Conservation (phyloP, 2,888 invertebrate species). For the Spisula solida region DNA sequence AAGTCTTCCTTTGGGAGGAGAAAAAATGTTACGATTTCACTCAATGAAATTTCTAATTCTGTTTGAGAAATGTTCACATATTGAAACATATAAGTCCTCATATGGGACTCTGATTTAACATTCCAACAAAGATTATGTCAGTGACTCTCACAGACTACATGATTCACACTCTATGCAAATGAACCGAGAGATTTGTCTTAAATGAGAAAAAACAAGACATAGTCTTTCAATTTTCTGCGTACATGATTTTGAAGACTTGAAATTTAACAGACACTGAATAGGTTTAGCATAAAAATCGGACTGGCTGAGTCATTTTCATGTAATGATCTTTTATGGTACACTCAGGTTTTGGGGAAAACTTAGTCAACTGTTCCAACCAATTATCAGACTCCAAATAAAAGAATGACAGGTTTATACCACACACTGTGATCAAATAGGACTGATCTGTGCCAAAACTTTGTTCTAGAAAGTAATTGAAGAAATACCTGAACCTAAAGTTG, state of each 20-base stretch:
- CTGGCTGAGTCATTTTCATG: constrained; percentile 42
- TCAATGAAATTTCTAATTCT: background rate
- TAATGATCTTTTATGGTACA: constrained; percentile 36
- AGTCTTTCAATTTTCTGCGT: constrained; percentile 48
- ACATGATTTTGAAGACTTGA: constrained; percentile 46
- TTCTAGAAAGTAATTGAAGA: background rate
- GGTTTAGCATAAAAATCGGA: constrained; percentile 34
- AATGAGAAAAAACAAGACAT: constrained; percentile 33
- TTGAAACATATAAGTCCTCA: constrained; percentile 27
- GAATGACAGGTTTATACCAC: background rate
- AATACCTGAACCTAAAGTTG: constrained; percentile 9
- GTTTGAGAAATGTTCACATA: constrained; percentile 13
- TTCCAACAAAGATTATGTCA: constrained; percentile 40
- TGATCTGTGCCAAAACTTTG: background rate
- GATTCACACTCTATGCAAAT: constrained; percentile 52
- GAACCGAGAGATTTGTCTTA: constrained; percentile 8
- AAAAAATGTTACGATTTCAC: background rate
- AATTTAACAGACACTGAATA: constrained; percentile 48
- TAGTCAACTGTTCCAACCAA: background rate
- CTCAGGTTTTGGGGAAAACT: background rate
- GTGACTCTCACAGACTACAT: constrained; percentile 16
- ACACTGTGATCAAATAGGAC: background rate
- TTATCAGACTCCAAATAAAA: background rate
- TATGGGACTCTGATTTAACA: constrained; percentile 37
- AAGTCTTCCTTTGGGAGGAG: constrained; percentile 10